Conservation (phyloP, 2,113 vertebrate species). For the Canis aureus region DNA sequence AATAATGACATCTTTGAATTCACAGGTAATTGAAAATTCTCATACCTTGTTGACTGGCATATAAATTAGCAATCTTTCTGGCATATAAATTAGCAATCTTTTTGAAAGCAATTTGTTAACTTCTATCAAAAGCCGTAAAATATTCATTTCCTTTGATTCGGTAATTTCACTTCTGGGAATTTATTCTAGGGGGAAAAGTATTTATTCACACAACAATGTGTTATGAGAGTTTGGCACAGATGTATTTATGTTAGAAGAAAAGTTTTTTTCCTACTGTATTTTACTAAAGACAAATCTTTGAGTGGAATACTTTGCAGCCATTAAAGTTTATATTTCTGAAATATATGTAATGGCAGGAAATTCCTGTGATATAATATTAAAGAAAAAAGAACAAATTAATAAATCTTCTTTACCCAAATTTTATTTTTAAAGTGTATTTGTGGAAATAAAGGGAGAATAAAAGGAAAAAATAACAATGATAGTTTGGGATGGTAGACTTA, state of each 20-base stretch:
- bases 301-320: constrained; percentile 2
- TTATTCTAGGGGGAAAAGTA: background rate
- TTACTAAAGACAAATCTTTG: constrained; percentile 52
- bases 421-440: background rate
- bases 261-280: constrained; percentile 3
- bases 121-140: constrained; percentile 59
- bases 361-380: background rate
- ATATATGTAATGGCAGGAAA: background rate
- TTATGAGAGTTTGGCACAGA: constrained; percentile 33
- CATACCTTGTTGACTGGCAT: background rate
- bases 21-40: constrained; percentile 47
- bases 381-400: constrained; percentile 6
- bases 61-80: constrained; percentile 28
- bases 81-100: constrained; percentile 19
- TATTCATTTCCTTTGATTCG: constrained; percentile 70
- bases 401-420: background rate
- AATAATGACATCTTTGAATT: background rate
- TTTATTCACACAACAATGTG: constrained; percentile 46
- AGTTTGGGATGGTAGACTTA: background rate
- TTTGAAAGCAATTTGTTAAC: constrained; percentile 40
- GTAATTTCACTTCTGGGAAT: constrained; percentile 47
- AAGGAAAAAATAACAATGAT: background rate
- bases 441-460: background rate
- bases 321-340: constrained; percentile 58
- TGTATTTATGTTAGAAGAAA: constrained; percentile 22